phyloP scores from a whole-genome alignment of 2,888 invertebrate species.

The Mesorhabditis spiculigera region DNA sequence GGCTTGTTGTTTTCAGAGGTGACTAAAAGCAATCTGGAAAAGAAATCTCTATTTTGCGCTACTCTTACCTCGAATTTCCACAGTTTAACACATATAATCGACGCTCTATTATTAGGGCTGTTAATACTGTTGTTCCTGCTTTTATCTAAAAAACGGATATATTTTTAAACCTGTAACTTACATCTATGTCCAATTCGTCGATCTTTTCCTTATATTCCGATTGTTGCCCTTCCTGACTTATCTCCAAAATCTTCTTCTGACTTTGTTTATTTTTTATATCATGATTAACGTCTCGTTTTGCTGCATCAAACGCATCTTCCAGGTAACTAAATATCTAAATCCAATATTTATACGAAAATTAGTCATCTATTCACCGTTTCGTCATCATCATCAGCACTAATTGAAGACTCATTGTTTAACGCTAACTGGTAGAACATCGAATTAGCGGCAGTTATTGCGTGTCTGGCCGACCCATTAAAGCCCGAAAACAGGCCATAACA shows the following conservation, averaged over 20 bases:
- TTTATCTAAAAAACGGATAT: conserved; percentile 74
- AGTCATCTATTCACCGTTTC: neutral
- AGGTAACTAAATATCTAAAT: neutral
- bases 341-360: neutral
- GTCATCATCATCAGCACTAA: neutral
- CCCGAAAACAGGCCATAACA: conserved; percentile 87
- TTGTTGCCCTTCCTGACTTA: conserved; percentile 16
- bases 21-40: conserved; percentile 20
- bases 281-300: neutral
- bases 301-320: neutral
- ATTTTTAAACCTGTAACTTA: neutral
- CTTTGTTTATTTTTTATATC: neutral
- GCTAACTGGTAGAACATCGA: conserved; percentile 79
- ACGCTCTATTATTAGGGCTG: conserved; percentile 75
- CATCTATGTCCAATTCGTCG: neutral
- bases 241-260: conserved; percentile 13
- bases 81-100: conserved; percentile 83
- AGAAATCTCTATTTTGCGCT: conserved; percentile 14
- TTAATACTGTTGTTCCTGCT: conserved; percentile 78
- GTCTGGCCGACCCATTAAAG: conserved; percentile 57
- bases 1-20: conserved; percentile 10
- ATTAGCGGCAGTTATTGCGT: conserved; percentile 65
- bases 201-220: neutral
- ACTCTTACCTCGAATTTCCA: conserved; percentile 62
- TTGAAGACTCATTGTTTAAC: neutral